A percentile compares a stretch with the other conserved stretches of the same genome.
phyloP scores from a whole-genome alignment of 2,888 invertebrate species.

The Camptogramma bilineatum region DNA sequence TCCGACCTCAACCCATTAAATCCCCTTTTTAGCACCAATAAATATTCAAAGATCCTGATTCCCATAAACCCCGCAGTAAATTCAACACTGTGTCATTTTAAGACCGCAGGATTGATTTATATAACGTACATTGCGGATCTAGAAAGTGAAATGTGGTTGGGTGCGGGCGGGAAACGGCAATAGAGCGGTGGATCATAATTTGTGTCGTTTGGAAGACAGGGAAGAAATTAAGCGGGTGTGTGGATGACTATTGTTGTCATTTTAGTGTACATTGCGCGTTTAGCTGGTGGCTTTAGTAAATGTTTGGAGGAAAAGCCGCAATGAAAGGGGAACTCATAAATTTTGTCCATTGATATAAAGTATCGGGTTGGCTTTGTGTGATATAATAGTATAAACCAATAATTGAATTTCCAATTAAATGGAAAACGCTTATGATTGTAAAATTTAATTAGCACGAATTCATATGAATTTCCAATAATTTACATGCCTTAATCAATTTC shows the following conservation, averaged over 20 bases:
- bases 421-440: background rate
- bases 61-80: conserved; percentile 24
- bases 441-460: background rate
- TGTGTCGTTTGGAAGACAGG: conserved; percentile 6
- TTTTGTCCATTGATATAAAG: background rate
- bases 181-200: conserved; percentile 5
- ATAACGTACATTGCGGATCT: conserved; percentile 25
- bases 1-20: conserved; percentile 27
- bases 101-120: conserved; percentile 34
- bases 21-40: conserved; percentile 25
- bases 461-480: background rate
- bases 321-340: background rate
- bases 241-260: background rate
- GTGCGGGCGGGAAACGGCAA: conserved; percentile 16
- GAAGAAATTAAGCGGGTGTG: background rate
- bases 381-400: background rate
- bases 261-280: background rate
- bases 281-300: background rate
- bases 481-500: background rate
- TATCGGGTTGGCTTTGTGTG: background rate
- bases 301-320: background rate
- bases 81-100: conserved; percentile 27
- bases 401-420: background rate
- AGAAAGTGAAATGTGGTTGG: conserved; percentile 22
- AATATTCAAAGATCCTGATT: conserved; percentile 34